Evolutionary conservation across 2,797 vertebrate genomes (phyloP).

Genomic region (Cynopterus sphinx): DNA sequence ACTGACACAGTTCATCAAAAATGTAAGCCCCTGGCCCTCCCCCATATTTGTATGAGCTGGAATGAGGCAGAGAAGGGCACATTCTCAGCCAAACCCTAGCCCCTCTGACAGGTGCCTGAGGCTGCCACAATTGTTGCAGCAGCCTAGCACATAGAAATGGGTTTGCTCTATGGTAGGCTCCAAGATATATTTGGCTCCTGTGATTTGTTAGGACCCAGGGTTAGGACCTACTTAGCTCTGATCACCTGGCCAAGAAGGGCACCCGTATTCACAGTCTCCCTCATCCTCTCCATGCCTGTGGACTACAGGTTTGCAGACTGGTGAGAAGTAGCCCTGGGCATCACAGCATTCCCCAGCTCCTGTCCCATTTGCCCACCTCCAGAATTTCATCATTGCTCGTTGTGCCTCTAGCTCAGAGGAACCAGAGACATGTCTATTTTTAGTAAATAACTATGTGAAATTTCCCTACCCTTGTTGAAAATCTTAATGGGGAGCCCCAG

Average conservation of each 20-base stretch:
- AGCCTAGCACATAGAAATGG: conserved; percentile 66
- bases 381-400: conserved; percentile 61
- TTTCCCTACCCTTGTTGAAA: conserved; percentile 23
- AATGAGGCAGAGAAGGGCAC: conserved; percentile 48
- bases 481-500: conserved; percentile 44
- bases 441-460: conserved; percentile 68
- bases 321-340: neutral
- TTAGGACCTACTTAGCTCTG: conserved; percentile 68
- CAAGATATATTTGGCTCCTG: conserved; percentile 65
- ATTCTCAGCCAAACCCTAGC: conserved; percentile 53
- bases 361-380: neutral
- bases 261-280: neutral
- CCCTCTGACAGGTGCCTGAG: conserved; percentile 51
- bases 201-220: conserved; percentile 64
- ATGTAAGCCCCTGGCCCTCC: conserved; percentile 53
- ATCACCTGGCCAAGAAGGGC: conserved; percentile 27
- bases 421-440: conserved; percentile 49
- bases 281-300: neutral
- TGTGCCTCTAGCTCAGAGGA: conserved; percentile 46
- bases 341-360: neutral
- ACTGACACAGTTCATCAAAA: conserved; percentile 72
- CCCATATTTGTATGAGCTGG: conserved; percentile 30
- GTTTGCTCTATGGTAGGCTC: conserved; percentile 41
- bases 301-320: conserved; percentile 15
- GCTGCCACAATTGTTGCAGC: conserved; percentile 20